Evolutionary conservation across 1,140 invertebrate genomes (phyloP).

Genomic region (Papilio aristodemus): DNA sequence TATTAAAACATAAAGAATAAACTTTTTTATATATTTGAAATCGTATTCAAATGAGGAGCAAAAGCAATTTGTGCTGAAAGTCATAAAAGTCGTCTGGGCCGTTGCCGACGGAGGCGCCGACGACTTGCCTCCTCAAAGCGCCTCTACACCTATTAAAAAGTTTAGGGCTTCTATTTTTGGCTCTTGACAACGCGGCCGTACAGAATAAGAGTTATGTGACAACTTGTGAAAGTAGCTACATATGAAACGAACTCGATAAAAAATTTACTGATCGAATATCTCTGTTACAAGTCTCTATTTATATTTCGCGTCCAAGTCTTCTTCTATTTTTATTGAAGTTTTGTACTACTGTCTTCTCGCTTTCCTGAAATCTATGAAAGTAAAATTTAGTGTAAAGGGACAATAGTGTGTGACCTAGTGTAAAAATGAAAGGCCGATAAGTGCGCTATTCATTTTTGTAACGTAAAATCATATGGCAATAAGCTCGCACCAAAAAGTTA

Average conservation of each 20-base stretch:
- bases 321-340: not conserved
- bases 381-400: no score
- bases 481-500: no score
- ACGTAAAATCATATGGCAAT: no score
- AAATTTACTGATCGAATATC: slow-evolving; percentile 25
- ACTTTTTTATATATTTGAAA: slow-evolving; percentile 47
- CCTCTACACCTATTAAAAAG: slow-evolving; percentile 66
- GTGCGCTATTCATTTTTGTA: no score
- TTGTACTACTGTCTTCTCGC: no score
- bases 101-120: slow-evolving; percentile 56
- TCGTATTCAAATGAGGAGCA: slow-evolving; percentile 58
- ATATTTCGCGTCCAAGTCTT: not conserved
- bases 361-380: no score
- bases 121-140: slow-evolving; percentile 51
- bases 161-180: slow-evolving; percentile 74
- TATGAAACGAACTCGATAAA: slow-evolving; percentile 35
- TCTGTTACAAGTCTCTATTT: slow-evolving; percentile 3
- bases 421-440: no score
- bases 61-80: slow-evolving; percentile 64
- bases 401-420: no score
- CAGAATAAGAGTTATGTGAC: slow-evolving; percentile 61
- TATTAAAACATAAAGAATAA: slow-evolving; percentile 44
- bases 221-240: slow-evolving; percentile 53
- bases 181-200: slow-evolving; percentile 46
- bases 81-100: slow-evolving; percentile 70